Evolutionary conservation across 1,140 invertebrate genomes (phyloP), one percentile per base, ranked within the genome.

Genomic region (Rhagoletis zephyria): DNA sequence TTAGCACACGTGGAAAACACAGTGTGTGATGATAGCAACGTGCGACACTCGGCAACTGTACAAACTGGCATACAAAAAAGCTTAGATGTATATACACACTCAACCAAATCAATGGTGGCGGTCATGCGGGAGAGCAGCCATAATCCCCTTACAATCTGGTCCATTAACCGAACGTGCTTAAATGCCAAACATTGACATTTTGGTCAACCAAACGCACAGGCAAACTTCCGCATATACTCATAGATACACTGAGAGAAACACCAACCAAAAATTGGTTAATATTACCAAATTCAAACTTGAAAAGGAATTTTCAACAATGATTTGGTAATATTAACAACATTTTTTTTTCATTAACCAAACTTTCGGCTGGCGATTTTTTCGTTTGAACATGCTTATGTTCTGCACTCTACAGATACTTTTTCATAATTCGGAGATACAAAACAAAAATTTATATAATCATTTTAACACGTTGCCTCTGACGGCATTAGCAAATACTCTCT

Each of bases 181-280:
- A 87, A 87, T 87, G 86, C 86, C 86, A 65, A 87, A 87, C 86
- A 87, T 87, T 87, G 86, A 70, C 86, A 87, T 87, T 61, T 87
- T 87, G 86, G 86, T 87, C 85, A 85, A 85, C 85, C 85, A 61
- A 56, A 87, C 86, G n/a, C 45, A 42, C 61, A n/a, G n/a, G 40
- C 61, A n/a, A 40, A 51, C 85, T 30, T 30, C 30, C 85, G 56
- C 16, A 56, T 56, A 60, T 60, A 42, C 30, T 42, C 59, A 12
- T 51, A 12, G 30, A 85, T 59, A 7, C 42, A 85, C 10, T 10
- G 45, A 85, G 0, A 85, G 7, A 85, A 7, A 51, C 59, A 9
- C 42, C 81, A 30, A 9, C 30, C 30, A 74, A 7, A 30, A 30
- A 30, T 30, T 30, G 30, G 30, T 30, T 30, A 30, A 30, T 30